Percentiles rank a stretch among this genome's conserved stretches.
Conservation (phyloP, 2,888 invertebrate genomes). For the Vanessa cardui region DNA sequence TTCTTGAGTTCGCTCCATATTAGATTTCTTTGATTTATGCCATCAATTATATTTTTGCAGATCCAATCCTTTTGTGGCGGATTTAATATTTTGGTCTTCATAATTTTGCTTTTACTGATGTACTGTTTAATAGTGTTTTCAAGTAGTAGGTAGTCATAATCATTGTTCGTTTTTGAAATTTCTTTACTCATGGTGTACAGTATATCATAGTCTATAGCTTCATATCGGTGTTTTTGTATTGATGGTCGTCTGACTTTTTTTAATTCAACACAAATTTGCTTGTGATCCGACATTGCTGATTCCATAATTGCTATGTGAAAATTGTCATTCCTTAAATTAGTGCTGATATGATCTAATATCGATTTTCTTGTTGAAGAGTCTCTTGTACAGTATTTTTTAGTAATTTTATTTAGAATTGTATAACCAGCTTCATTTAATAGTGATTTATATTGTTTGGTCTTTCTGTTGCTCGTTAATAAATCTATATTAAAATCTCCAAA, state of each 20-base stretch:
- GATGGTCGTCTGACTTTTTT: slow-evolving; percentile 1
- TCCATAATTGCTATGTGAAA: not conserved
- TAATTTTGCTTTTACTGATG: not conserved
- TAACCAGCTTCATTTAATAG: too few relatives aligned
- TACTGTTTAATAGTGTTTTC: not conserved
- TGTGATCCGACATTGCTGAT: slow-evolving; percentile 2
- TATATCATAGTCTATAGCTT: slow-evolving; percentile 11
- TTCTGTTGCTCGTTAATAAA: too few relatives aligned
- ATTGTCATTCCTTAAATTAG: slow-evolving; percentile 4
- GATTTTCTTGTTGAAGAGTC: slow-evolving; percentile 12
- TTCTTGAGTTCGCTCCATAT: slow-evolving; percentile 3
- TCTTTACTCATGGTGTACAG: not conserved
- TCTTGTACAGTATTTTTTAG: slow-evolving; percentile 16
- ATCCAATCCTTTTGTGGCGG: slow-evolving; percentile 29
- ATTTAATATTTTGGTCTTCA: slow-evolving; percentile 22
- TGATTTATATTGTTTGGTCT: too few relatives aligned
- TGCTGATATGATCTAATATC: slow-evolving; percentile 14
- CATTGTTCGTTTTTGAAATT: not conserved
- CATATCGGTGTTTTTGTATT: slow-evolving; percentile 4
- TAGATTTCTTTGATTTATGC: slow-evolving; percentile 23
- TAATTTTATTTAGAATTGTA: too few relatives aligned
- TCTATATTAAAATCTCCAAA: too few relatives aligned
- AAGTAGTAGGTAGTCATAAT: slow-evolving; percentile 4
- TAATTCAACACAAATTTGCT: slow-evolving; percentile 23
- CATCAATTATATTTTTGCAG: slow-evolving; percentile 25